These are phyloP conservation scores for Poeciliopsis infans DNA, from an alignment of 2,797 vertebrate species.

Conservation along the genomic window DNA sequence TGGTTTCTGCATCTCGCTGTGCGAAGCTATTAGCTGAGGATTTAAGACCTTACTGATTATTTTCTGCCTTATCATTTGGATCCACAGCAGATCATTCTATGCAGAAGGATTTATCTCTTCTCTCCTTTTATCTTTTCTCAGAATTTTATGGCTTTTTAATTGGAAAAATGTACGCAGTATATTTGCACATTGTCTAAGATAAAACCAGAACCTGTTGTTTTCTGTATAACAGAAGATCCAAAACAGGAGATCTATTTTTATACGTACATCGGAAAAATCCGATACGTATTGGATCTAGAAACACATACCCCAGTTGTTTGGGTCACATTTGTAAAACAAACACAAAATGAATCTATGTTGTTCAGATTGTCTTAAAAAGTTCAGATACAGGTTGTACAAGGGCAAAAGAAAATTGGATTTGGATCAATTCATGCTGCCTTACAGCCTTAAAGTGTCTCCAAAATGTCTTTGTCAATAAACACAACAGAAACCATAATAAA, in stretches of 20 bases:
- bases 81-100: conserved; percentile 7
- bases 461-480: neutral
- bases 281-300: no score
- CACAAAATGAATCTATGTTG: no score
- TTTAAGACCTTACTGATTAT: conserved; percentile 42
- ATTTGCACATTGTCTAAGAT: neutral
- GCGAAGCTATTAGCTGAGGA: conserved; percentile 17
- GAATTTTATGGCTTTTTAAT: conserved; percentile 24
- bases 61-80: conserved; percentile 51
- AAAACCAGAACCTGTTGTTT: neutral
- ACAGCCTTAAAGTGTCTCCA: no score
- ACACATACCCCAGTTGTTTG: no score
- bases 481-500: neutral
- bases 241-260: neutral
- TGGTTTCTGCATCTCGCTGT: neutral
- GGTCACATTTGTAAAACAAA: no score
- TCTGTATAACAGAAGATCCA: neutral
- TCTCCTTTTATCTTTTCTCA: conserved; percentile 9
- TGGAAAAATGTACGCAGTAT: neutral
- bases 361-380: no score
- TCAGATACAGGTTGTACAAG: no score
- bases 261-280: no score
- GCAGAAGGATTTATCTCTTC: conserved; percentile 26
- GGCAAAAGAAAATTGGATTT: no score
- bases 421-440: no score